phyloP scores from a whole-genome alignment of 2,888 invertebrate genomes.

The Drosophila maculinotata region DNA sequence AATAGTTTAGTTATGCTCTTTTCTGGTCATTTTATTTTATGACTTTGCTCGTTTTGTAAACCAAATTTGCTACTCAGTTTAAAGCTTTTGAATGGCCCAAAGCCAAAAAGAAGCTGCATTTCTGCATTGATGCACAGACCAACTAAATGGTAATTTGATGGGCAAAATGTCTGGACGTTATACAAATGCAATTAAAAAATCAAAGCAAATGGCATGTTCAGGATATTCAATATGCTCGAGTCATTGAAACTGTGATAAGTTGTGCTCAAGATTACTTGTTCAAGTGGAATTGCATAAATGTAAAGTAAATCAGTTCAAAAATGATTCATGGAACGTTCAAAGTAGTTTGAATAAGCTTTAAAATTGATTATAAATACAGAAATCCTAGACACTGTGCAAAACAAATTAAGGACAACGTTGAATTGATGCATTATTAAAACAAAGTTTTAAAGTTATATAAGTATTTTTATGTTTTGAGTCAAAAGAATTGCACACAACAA shows the following conservation, averaged over 20 bases:
- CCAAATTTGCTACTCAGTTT: slow-evolving; percentile 25
- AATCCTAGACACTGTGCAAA: no score
- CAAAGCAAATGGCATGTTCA: slow-evolving; percentile 9
- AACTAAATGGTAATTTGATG: slow-evolving; percentile 25
- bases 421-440: no score
- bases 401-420: no score
- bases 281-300: no score
- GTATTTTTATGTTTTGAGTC: no score
- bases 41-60: slow-evolving; percentile 35
- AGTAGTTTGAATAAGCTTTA: no score
- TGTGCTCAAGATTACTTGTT: no score
- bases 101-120: neutral
- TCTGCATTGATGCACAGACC: slow-evolving; percentile 3
- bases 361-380: no score
- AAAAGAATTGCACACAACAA: no score
- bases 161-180: slow-evolving; percentile 7
- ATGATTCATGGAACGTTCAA: no score
- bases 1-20: slow-evolving; percentile 54
- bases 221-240: neutral
- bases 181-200: slow-evolving; percentile 48
- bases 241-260: neutral
- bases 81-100: slow-evolving; percentile 30
- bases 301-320: no score
- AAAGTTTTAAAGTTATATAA: no score
- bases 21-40: slow-evolving; percentile 64